A percentile compares a stretch with the other conserved stretches of the same genome.
Evolutionary conservation across 2,888 invertebrate species (phyloP).

Genomic region (Ectemnius continuus): DNA sequence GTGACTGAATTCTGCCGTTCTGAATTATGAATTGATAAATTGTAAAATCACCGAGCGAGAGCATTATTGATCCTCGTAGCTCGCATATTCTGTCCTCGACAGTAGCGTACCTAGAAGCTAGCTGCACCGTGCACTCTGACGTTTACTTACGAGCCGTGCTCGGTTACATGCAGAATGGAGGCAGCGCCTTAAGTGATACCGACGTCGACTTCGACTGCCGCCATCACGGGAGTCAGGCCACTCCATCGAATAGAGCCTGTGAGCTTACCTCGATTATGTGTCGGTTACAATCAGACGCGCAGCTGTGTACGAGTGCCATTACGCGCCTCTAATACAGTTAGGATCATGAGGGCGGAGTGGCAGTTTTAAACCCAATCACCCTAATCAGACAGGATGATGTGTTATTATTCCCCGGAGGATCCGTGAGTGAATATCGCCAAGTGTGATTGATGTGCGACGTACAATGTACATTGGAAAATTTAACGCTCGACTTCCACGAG

Average conservation of each 20-base stretch:
- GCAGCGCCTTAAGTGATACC: conserved; percentile 51
- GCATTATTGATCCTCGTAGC: conserved; percentile 65
- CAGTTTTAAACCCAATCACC: background rate
- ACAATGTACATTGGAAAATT: conserved; percentile 1
- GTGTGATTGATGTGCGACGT: background rate
- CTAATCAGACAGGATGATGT: background rate
- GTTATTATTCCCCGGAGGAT: background rate
- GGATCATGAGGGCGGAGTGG: background rate
- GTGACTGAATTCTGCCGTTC: conserved; percentile 43
- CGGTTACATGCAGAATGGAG: conserved; percentile 51
- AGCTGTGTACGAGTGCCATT: background rate
- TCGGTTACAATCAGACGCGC: background rate
- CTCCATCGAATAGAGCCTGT: conserved; percentile 10
- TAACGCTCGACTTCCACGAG: background rate
- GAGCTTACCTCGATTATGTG: conserved; percentile 9
- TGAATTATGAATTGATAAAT: conserved; percentile 74
- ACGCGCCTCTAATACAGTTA: background rate
- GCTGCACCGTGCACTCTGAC: conserved; percentile 18
- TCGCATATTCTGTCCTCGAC: background rate
- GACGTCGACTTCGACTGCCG: conserved; percentile 37
- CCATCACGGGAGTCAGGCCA: conserved; percentile 12
- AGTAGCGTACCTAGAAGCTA: conserved; percentile 12
- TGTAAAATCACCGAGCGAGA: conserved; percentile 68
- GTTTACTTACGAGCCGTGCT: conserved; percentile 54
- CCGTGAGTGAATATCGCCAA: background rate